phyloP scores from a whole-genome alignment of 2,888 invertebrate genomes.

The Dione juno region DNA sequence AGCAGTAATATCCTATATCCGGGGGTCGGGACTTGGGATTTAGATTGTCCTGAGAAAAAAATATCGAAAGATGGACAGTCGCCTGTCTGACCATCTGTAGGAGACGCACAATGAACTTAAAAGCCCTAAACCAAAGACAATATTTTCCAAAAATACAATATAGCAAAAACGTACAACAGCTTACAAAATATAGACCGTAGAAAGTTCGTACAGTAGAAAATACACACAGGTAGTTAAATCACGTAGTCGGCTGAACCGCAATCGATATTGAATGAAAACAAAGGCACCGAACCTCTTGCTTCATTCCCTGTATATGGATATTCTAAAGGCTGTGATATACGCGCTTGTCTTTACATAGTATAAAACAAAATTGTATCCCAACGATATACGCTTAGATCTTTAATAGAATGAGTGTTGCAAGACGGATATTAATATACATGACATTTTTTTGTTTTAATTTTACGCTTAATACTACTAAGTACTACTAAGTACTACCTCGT shows the following conservation, averaged over 20 bases:
- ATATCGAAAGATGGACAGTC: background rate
- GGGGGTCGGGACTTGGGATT: too few species aligned
- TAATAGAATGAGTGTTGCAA: too few species aligned
- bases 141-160: background rate
- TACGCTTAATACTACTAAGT: too few species aligned
- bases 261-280: slow-evolving; percentile 48
- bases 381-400: too few species aligned
- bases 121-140: background rate
- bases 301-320: background rate
- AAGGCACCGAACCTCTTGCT: slow-evolving; percentile 26
- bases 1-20: too few species aligned
- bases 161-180: background rate
- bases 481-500: too few species aligned
- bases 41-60: too few species aligned
- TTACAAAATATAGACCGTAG: background rate
- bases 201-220: slow-evolving; percentile 33
- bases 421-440: too few species aligned
- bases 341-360: background rate
- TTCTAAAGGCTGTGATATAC: slow-evolving; percentile 4
- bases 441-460: too few species aligned
- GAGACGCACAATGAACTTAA: too few species aligned
- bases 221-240: slow-evolving; percentile 40
- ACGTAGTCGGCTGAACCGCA: slow-evolving; percentile 43
- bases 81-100: too few species aligned
- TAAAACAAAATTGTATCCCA: too few species aligned